A percentile compares a stretch with the other conserved stretches of the same genome.
Evolutionary conservation across 2,888 invertebrate genomes (phyloP).

Genomic region (Conus canariensis): DNA sequence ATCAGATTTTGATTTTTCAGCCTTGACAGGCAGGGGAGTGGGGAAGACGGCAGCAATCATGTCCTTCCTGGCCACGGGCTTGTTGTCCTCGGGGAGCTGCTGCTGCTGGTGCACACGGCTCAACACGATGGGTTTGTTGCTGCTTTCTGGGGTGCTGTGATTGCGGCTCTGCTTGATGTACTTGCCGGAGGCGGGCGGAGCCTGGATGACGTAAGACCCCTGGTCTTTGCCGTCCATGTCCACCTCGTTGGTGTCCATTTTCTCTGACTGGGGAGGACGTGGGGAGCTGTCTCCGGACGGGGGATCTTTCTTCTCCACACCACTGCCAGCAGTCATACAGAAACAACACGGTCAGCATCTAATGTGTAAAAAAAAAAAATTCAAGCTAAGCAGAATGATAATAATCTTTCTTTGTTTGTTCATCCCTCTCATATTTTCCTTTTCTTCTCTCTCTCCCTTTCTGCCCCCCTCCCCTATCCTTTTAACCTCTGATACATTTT

Average conservation of each 20-base stretch:
- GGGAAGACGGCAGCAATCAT: neutral
- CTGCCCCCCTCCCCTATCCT: no score
- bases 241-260: conserved; percentile 60
- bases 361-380: neutral
- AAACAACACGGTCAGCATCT: neutral
- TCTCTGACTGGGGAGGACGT: conserved; percentile 51
- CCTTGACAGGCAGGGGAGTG: neutral
- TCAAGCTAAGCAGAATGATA: no score
- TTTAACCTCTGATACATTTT: no score
- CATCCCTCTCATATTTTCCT: no score
- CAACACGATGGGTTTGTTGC: conserved; percentile 36
- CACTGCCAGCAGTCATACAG: neutral
- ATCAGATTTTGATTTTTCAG: conserved; percentile 17
- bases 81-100: neutral
- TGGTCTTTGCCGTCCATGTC: conserved; percentile 47
- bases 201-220: conserved; percentile 37
- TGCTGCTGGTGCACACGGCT: conserved; percentile 27
- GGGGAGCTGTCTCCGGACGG: conserved; percentile 14
- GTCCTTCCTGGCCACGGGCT: neutral
- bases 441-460: no score
- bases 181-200: conserved; percentile 57
- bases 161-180: conserved; percentile 65
- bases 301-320: conserved; percentile 57
- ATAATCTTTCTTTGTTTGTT: no score
- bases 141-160: conserved; percentile 13